phyloP scores from a whole-genome alignment of 2,888 invertebrate species.

The Hedya salicella region DNA sequence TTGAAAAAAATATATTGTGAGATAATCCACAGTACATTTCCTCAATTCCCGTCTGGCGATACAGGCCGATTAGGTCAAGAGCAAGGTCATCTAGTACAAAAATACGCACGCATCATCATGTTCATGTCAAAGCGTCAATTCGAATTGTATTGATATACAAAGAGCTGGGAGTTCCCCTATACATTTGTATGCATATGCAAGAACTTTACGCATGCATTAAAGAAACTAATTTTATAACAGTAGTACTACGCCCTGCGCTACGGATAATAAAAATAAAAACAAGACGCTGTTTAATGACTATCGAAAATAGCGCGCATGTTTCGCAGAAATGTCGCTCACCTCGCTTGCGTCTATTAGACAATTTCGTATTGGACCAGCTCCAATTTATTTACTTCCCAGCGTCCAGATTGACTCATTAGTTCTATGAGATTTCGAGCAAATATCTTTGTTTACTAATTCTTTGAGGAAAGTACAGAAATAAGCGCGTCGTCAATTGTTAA shows the following conservation, averaged over 20 bases:
- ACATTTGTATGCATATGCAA: slow-evolving; percentile 1
- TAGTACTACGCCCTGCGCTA: slow-evolving; percentile 35
- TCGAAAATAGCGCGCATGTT: slow-evolving; percentile 72
- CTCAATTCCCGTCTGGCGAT: not conserved
- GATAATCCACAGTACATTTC: not conserved
- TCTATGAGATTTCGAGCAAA: slow-evolving; percentile 55
- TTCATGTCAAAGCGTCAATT: slow-evolving; percentile 1
- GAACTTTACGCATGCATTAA: slow-evolving; percentile 2
- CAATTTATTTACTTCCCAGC: slow-evolving; percentile 69
- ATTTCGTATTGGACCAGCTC: slow-evolving; percentile 71
- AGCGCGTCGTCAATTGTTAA: slow-evolving; percentile 28
- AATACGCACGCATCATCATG: slow-evolving; percentile 2
- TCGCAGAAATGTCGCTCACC: slow-evolving; percentile 76
- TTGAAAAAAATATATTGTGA: slow-evolving; percentile 3
- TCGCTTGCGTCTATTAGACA: slow-evolving; percentile 65
- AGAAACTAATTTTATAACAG: slow-evolving; percentile 26
- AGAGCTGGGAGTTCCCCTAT: not conserved
- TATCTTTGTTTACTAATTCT: slow-evolving; percentile 60
- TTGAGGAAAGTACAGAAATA: slow-evolving; percentile 34
- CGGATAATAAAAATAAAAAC: slow-evolving; percentile 38
- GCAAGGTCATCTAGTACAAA: slow-evolving; percentile 22
- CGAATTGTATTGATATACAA: slow-evolving; percentile 2
- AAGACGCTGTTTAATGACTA: slow-evolving; percentile 61
- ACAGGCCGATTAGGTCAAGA: slow-evolving; percentile 15
- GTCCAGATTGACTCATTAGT: slow-evolving; percentile 51